These are phyloP conservation scores for Sphaeramia orbicularis DNA, from an alignment of 2,797 vertebrate species.

Conservation along the genomic window DNA sequence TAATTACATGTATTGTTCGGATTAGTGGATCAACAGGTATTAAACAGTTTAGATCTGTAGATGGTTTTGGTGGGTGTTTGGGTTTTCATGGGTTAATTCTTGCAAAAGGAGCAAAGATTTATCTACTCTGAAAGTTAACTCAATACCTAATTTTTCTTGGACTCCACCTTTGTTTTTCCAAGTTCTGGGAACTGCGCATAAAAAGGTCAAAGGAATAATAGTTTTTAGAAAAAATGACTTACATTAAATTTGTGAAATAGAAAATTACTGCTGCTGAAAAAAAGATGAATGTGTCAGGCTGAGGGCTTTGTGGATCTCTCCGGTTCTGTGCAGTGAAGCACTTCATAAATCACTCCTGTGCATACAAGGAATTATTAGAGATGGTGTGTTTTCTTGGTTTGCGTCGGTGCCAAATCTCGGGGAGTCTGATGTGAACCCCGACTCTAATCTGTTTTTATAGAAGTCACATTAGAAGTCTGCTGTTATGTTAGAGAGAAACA, in stretches of 20 bases:
- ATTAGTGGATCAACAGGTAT: too few species aligned
- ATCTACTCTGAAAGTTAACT: constrained; percentile 82
- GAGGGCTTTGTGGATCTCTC: constrained; percentile 84
- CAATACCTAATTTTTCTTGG: constrained; percentile 85
- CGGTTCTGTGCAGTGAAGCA: constrained; percentile 84
- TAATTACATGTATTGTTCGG: too few species aligned
- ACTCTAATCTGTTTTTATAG: constrained; percentile 78
- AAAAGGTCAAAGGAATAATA: constrained; percentile 85
- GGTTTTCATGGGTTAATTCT: too few species aligned
- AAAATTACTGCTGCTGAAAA: constrained; percentile 84
- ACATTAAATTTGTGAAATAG: constrained; percentile 87
- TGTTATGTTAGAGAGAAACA: constrained; percentile 7
- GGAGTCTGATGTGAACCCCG: constrained; percentile 65
- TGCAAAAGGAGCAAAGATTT: constrained; percentile 77
- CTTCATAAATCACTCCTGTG: constrained; percentile 89
- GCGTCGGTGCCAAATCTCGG: constrained; percentile 76
- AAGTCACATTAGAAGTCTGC: constrained; percentile 61
- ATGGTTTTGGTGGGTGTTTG: too few species aligned
- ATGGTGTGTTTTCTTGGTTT: constrained; percentile 77
- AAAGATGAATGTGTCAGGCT: constrained; percentile 88
- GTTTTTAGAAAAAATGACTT: constrained; percentile 79
- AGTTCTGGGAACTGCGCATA: constrained; percentile 83
- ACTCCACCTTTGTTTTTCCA: constrained; percentile 85
- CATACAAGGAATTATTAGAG: constrained; percentile 80
- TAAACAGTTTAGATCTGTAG: too few species aligned